These are phyloP conservation scores for Nylanderia fulva DNA, from an alignment of 1,140 invertebrate species.

Conservation along the genomic window DNA sequence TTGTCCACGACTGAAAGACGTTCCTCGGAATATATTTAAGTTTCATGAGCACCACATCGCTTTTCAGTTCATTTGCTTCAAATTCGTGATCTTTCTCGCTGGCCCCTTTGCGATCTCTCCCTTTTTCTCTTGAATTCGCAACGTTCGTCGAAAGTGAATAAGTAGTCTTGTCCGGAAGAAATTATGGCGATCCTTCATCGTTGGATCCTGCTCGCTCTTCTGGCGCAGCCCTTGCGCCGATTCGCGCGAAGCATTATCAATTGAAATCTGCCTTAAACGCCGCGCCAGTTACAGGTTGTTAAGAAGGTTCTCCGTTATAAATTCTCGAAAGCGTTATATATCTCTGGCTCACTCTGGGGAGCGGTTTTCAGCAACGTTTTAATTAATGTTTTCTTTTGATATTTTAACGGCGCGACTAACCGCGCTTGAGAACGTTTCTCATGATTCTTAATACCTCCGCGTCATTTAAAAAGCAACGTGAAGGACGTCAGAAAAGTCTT, in stretches of 20 bases:
- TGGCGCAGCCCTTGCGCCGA: slow-evolving; percentile 15
- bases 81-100: slow-evolving; percentile 68
- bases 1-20: slow-evolving; percentile 71
- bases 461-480: slow-evolving; percentile 8
- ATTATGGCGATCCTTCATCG: slow-evolving; percentile 67
- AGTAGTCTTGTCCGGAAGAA: slow-evolving; percentile 53
- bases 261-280: slow-evolving; percentile 59
- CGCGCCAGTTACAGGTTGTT: slow-evolving; percentile 68
- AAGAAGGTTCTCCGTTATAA: slow-evolving; percentile 68
- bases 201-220: slow-evolving; percentile 1
- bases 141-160: slow-evolving; percentile 49
- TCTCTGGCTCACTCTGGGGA: slow-evolving; percentile 24
- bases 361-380: slow-evolving; percentile 55
- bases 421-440: slow-evolving; percentile 16
- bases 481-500: not conserved
- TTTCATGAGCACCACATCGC: slow-evolving; percentile 78
- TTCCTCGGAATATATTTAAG: slow-evolving; percentile 80
- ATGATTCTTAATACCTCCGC: not conserved
- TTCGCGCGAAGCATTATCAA: slow-evolving; percentile 64
- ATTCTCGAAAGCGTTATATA: slow-evolving; percentile 58
- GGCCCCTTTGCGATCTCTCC: not conserved
- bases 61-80: slow-evolving; percentile 67
- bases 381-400: slow-evolving; percentile 70
- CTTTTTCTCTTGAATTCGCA: slow-evolving; percentile 42
- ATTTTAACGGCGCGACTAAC: slow-evolving; percentile 31